Evolutionary conservation across 2,797 vertebrate species (phyloP), one percentile per base, ranked within the genome.

Genomic region (Peromyscus aztecus): DNA sequence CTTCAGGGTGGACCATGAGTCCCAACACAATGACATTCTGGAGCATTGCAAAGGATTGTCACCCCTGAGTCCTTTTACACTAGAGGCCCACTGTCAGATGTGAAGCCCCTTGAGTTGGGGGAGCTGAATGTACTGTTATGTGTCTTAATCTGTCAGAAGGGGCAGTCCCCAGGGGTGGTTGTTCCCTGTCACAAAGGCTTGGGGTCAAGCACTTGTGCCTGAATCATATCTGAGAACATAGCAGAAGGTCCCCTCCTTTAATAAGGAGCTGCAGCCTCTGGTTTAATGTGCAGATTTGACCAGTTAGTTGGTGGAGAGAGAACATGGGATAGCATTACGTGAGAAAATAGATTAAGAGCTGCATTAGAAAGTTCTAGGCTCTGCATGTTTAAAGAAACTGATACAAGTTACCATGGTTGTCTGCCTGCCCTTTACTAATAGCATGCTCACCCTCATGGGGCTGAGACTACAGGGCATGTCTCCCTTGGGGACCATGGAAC

Each of bases 1-100:
- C 40, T 59, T 31, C 1, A 77, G 49, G 16, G 63, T 73, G 6
- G 34, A 4, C 40, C 9, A 0, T 0, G 9, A 57, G 6, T 43
- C 52, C 52, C 49, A 71, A n/a, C 8, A 11, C 34, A 57, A 73
- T 82, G 77, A 55, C 4, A 34, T 49, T 40, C 43, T 82, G 59
- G 65, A 65, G 31, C 52, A 55, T 40, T 31, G 46, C 21, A 65
- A 65, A 77, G 43, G 1, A 6, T 57, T 87, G 69, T 27, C 27
- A 43, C 24, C 57, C 19, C 19, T 3, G 11, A 21, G 5, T 90
- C 80, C 57, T 43, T 88, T 87, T 82, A 46, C 40, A n/a, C 24
- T 5, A 69, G 37, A 67, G 71, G 37, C 37, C 61, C 6, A 2
- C 84, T 76, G 81, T 84, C 69, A 31, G 14, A 46, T 21, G 21